phyloP scores from a whole-genome alignment of 2,113 vertebrate genomes.

The Chunga burmeisteri region DNA sequence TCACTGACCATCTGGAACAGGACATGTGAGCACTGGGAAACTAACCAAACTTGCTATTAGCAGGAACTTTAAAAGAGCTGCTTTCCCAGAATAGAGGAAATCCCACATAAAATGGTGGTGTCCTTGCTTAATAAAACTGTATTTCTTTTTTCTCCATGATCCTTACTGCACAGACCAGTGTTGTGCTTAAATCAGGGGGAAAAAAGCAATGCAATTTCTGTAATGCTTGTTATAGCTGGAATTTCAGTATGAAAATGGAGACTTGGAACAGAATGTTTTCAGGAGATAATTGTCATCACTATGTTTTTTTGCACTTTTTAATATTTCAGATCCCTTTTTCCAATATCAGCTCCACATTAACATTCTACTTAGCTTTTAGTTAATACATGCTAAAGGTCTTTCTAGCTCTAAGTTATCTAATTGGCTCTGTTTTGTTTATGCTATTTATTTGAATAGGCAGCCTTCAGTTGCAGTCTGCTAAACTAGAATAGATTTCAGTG shows the following conservation, averaged over 20 bases:
- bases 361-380: background rate
- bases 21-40: constrained; percentile 37
- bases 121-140: background rate
- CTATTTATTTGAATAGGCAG: constrained; percentile 42
- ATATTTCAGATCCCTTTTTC: background rate
- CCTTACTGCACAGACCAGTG: background rate
- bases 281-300: background rate
- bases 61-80: constrained; percentile 19
- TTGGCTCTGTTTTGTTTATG: constrained; percentile 8
- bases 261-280: background rate
- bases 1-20: constrained; percentile 58
- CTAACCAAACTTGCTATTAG: constrained; percentile 44
- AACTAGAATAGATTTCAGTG: constrained; percentile 30
- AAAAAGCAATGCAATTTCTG: background rate
- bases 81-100: constrained; percentile 8
- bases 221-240: background rate
- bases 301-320: constrained; percentile 3
- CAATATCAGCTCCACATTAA: background rate
- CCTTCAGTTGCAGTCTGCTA: background rate
- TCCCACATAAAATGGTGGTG: background rate
- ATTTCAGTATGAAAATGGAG: constrained; percentile 18
- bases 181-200: background rate
- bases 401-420: background rate
- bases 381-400: background rate
- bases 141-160: background rate